Base-by-base conservation (phyloP, 2,888 invertebrate species). In the Luffia ferchaultella region DNA sequence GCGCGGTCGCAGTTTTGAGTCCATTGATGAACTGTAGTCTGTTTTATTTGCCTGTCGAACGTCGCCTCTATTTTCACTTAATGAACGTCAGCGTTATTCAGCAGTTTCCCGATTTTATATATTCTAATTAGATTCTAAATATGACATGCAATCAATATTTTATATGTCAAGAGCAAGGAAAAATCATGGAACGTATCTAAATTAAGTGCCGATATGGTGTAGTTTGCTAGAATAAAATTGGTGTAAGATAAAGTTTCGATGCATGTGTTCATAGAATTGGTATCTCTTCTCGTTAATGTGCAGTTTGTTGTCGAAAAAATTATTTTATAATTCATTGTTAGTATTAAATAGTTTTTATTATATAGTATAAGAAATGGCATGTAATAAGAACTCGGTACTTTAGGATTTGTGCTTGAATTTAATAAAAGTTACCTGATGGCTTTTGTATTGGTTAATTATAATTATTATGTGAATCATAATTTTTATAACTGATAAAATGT, bases 261-360 rank as follows among this genome's bases (percentile, higher is more conserved):
- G 40, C 47, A 47, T 47, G 47, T 47, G 47, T 47, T 47, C 47
- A 47, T 47, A 47, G 47, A 20, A 30, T 30, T 30, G 30, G 30
- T 30, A 30, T 30, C 12, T 30, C 30, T 12, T 30, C 30, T 30
- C n/a, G 12, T 30, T 30, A 30, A 12, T 30, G 30, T 7, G 30
- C 30, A 30, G 30, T 30, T 12, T 30, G 30, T 30, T 30, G 30
- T 30, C 30, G 12, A 30, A 3, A 30, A 30, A 7, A 7, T 12
- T 3, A 7, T 30, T 30, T 30, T 7, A 7, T 7, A 30, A 7
- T 3, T 30, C 30, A 30, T 30, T 30, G 30, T 30, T 30, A 30
- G 30, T 30, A 30, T 12, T 30, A 30, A 12, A n/a, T n/a, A 30
- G 30, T 30, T 30, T 30, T 30, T n/a, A n/a, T n/a, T n/a, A n/a